Evolutionary conservation across 2,888 invertebrate species (phyloP), one percentile per base, ranked within the genome.

Genomic region (Drosophila affinis): DNA sequence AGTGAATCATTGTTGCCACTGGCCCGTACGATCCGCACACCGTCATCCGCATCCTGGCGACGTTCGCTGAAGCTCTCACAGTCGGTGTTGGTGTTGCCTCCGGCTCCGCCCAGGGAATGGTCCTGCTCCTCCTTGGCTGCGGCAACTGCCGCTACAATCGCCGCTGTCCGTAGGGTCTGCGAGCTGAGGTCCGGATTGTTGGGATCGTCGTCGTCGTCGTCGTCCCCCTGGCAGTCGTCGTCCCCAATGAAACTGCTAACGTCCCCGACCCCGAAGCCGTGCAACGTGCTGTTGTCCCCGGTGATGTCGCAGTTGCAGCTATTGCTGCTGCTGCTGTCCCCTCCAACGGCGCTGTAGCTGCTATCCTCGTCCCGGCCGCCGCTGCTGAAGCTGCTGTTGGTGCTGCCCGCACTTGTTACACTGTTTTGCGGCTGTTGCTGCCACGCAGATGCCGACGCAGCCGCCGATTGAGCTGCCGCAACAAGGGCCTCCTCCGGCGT

Each of bases 291-390:
- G 34, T 90, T 91, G 63, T 91, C 90, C 9, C 90, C 91, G 9
- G 90, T 91, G n/a, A 91, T 90, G 60, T 91, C 91, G 67, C 91
- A 91, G 69, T 89, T 90, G 72, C 91, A 90, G 62, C 91, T 91
- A 52, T 89, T 91, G 72, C 89, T 90, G 77, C 90, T 91, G 67
- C 91, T 91, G 62, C 83, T 89, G 51, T 81, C 88, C 55, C 80
- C 87, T 4, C 87, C 79, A 10, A 82, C 64, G 21, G 83, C 79
- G 34, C 84, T 81, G 57, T 78, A 80, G 60, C 81, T 85, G 77
- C 86, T 84, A 14, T 80, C 81, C 49, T 81, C 89, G 81, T 77
- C 81, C 24, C 76, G 74, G 17, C 67, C 79, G 6, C 78, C 84
- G 73, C 81, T 86, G 74, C 84, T 86, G 39, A 77, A 76, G 51